Percentiles rank a stretch among this genome's conserved stretches.
Evolutionary conservation across 2,113 vertebrate genomes (phyloP).

Genomic region (Alethe castanea): DNA sequence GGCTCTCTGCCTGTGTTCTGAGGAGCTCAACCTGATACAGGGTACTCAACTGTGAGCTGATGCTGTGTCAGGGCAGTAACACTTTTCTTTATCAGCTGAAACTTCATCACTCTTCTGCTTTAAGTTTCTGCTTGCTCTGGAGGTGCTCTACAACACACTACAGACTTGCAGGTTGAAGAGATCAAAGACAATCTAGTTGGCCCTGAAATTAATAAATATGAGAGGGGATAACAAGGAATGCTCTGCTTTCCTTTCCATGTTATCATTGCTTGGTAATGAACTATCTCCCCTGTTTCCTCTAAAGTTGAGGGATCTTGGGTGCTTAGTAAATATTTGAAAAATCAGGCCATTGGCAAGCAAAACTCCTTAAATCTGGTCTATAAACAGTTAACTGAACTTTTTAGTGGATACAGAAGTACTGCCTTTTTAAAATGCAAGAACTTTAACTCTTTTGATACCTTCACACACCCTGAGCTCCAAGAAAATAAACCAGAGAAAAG

Average conservation of each 20-base stretch:
- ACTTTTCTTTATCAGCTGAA: background rate
- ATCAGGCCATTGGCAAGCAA: background rate
- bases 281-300: background rate
- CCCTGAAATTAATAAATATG: background rate
- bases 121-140: background rate
- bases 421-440: background rate
- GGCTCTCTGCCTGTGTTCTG: background rate
- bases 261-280: background rate
- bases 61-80: background rate
- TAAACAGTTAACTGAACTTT: background rate
- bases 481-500: background rate
- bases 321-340: background rate
- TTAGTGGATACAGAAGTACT: background rate
- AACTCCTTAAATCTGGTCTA: background rate
- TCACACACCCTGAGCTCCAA: background rate
- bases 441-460: background rate
- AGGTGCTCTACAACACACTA: background rate
- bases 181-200: background rate
- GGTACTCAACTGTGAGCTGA: background rate
- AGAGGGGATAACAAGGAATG: background rate
- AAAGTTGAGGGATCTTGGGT: background rate
- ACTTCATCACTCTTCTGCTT: background rate
- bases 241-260: background rate
- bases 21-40: background rate
- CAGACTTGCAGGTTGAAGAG: background rate